Evolutionary conservation across 2,888 invertebrate species (phyloP).

Genomic region (Pachymerium ferrugineum): DNA sequence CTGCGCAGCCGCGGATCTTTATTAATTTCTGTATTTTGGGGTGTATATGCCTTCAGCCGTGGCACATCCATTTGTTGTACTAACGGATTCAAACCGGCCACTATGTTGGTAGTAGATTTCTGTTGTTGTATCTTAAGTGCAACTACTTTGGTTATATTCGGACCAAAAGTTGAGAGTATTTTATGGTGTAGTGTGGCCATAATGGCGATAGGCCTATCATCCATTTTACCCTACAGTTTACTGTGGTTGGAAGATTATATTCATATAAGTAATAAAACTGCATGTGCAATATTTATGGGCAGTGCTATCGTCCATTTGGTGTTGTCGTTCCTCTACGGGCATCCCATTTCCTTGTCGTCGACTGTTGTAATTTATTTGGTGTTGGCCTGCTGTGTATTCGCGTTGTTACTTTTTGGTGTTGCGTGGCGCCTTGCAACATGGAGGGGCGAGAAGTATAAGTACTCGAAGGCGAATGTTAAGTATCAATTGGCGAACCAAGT

Average conservation of each 20-base stretch:
- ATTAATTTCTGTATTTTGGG: slow-evolving; percentile 50
- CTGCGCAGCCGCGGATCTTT: slow-evolving; percentile 45
- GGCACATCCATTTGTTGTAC: slow-evolving; percentile 48
- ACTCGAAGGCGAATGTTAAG: slow-evolving; percentile 36
- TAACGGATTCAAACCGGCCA: slow-evolving; percentile 45
- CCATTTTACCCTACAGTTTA: slow-evolving; percentile 50
- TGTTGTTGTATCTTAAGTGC: slow-evolving; percentile 44
- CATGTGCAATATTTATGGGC: slow-evolving; percentile 43
- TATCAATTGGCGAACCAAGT: slow-evolving; percentile 41
- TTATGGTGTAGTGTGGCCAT: slow-evolving; percentile 48
- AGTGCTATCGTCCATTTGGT: slow-evolving; percentile 18
- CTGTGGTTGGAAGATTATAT: slow-evolving; percentile 50
- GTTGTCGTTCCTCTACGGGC: slow-evolving; percentile 46
- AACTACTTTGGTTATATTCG: slow-evolving; percentile 43
- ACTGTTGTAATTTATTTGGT: slow-evolving; percentile 45
- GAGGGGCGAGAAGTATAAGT: slow-evolving; percentile 40
- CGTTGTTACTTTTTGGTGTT: slow-evolving; percentile 41
- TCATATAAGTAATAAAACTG: slow-evolving; percentile 48
- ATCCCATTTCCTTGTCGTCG: slow-evolving; percentile 41
- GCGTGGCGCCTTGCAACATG: slow-evolving; percentile 45
- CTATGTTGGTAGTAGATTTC: slow-evolving; percentile 47
- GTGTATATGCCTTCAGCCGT: slow-evolving; percentile 48
- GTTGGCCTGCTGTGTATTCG: slow-evolving; percentile 41
- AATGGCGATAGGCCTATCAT: slow-evolving; percentile 49
- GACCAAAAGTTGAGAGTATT: slow-evolving; percentile 41